Conservation (phyloP, 1,140 invertebrate genomes). For the Papilio xuthus region DNA sequence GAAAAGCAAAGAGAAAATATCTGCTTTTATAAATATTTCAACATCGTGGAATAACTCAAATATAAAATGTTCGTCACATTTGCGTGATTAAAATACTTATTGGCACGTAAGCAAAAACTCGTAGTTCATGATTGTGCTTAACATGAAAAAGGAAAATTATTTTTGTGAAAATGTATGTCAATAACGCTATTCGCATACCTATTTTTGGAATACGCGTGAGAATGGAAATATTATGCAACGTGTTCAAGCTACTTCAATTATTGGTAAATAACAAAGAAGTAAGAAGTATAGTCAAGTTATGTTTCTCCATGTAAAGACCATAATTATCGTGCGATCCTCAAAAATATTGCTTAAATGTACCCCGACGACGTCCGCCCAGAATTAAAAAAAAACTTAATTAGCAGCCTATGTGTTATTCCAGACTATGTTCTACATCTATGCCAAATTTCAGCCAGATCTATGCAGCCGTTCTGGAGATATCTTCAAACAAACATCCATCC, state of each 20-base stretch:
- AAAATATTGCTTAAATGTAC: no score
- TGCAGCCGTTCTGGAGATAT: no score
- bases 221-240: not conserved
- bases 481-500: no score
- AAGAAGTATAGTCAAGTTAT: no score
- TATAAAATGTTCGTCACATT: conserved; percentile 29
- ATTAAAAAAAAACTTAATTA: no score
- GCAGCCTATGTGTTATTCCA: no score
- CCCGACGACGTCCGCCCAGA: no score
- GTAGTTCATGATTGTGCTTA: not conserved
- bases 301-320: no score
- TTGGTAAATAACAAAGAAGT: no score
- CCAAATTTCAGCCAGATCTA: no score
- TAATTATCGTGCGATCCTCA: no score
- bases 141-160: not conserved
- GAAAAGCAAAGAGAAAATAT: not conserved
- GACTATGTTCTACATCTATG: no score
- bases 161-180: conserved; percentile 1
- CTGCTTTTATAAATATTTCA: conserved; percentile 24
- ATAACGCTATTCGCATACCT: not conserved
- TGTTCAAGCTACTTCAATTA: not conserved
- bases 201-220: not conserved
- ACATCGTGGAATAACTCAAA: conserved; percentile 16
- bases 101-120: not conserved
- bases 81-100: conserved; percentile 19